Evolutionary conservation across 2,113 vertebrate species (phyloP).

Genomic region (Candoia aspera): DNA sequence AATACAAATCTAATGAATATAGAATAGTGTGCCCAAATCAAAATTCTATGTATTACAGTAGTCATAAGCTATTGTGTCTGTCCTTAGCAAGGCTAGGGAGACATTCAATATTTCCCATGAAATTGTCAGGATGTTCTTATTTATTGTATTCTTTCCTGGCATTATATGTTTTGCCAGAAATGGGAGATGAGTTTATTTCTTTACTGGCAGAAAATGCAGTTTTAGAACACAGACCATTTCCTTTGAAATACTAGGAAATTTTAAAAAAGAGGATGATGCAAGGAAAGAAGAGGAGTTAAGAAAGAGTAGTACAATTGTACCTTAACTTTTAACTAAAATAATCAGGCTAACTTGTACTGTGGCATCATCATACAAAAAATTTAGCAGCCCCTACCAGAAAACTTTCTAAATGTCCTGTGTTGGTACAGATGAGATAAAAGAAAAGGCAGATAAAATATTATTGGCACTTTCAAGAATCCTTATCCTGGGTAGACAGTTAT

Average conservation of each 20-base stretch:
- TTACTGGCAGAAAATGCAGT: not conserved
- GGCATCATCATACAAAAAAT: not conserved
- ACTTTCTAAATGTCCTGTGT: not conserved
- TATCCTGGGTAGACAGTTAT: not conserved
- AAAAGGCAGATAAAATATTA: not conserved
- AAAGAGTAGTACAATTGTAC: not conserved
- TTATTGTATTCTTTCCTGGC: not conserved
- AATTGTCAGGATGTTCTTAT: slow-evolving; percentile 25
- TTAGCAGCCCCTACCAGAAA: not conserved
- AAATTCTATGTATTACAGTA: slow-evolving; percentile 22
- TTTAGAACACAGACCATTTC: not conserved
- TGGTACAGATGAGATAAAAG: not conserved
- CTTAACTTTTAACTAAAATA: not conserved
- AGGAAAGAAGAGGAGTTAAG: not conserved
- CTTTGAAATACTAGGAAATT: not conserved
- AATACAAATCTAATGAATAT: slow-evolving; percentile 33
- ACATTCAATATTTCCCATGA: slow-evolving; percentile 16
- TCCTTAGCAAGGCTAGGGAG: not conserved
- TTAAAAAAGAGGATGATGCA: not conserved
- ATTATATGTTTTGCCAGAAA: slow-evolving; percentile 1
- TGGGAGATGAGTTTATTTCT: not conserved
- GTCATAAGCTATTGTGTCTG: slow-evolving; percentile 7
- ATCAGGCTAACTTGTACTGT: not conserved
- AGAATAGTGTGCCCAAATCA: slow-evolving; percentile 25
- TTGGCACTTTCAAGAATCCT: not conserved